Base-by-base conservation (phyloP, 1,140 invertebrate species). In the Riptortus pedestris region DNA sequence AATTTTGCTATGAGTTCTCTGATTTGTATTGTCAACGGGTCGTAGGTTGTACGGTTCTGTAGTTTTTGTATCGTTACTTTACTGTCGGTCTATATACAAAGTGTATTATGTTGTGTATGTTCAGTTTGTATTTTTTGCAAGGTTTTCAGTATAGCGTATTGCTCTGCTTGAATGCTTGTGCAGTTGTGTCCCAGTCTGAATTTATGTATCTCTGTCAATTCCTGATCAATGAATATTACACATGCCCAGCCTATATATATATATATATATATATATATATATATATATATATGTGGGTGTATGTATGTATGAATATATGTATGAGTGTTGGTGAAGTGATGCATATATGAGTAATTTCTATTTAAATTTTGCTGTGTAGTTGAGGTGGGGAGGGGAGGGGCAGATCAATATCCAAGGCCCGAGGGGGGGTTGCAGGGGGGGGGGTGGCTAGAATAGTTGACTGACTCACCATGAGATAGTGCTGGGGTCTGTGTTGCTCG, bases 381-480 rank as follows among this genome's bases (percentile, higher is more conserved):
- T 9, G 33, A 38, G 16, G 33, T 9, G 33, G 33, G 16, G 33
- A 38, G 16, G 33, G 7, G 33, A 16, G 33, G 5, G 33, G 33
- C 16, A 38, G 33, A 38, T 38, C 16, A 16, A 38, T n/a, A n/a
- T n/a, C n/a, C n/a, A n/a, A n/a, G n/a, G n/a, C n/a, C n/a, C 45
- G 4, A 47, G 4, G 45, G 22, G 45, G 22, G 11, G 18, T 20
- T 47, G 18, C 12, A 47, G 7, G 4, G 12, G 22, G 45, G 12
- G 45, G 18, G 45, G 45, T 20, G 45, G 45, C n/a, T n/a, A 47
- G 45, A 47, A n/a, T 47, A 22, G n/a, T n/a, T n/a, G n/a, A n/a
- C 22, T n/a, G 45, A 47, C 45, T 47, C 45, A 47, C 45, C 45
- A 47, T 47, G 2, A 47, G 45, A 47, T 47, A 47, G 45, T 47